Conservation (phyloP, 2,888 invertebrate genomes). For the Baronia brevicornis region DNA sequence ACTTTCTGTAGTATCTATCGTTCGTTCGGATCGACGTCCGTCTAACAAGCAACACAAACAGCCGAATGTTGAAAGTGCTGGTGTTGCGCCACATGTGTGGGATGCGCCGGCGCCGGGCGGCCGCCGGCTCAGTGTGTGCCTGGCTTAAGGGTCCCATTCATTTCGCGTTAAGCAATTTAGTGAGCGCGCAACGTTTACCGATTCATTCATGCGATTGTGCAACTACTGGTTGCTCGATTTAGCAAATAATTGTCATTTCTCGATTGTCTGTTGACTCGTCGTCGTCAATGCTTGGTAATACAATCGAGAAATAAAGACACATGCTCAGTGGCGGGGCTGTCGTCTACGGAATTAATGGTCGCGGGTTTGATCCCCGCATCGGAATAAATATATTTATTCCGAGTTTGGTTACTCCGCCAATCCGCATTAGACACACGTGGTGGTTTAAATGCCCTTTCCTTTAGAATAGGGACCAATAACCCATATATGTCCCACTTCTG, state of each 20-base stretch:
- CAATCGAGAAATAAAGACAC: too few relatives aligned
- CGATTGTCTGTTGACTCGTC: slow-evolving; percentile 22
- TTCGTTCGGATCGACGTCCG: slow-evolving; percentile 28
- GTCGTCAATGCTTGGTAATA: too few relatives aligned
- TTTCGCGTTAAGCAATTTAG: slow-evolving; percentile 70
- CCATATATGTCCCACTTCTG: too few relatives aligned
- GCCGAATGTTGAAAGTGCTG: slow-evolving; percentile 61
- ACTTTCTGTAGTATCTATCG: slow-evolving; percentile 55
- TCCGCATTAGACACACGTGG: too few relatives aligned
- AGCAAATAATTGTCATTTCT: slow-evolving; percentile 29
- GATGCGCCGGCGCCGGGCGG: slow-evolving; percentile 66
- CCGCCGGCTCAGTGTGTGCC: slow-evolving; percentile 46
- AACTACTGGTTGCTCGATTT: slow-evolving; percentile 44
- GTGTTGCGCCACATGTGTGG: slow-evolving; percentile 72
- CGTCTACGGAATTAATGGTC: too few relatives aligned
- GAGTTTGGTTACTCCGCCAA: too few relatives aligned
- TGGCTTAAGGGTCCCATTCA: slow-evolving; percentile 66
- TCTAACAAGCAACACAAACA: slow-evolving; percentile 63
- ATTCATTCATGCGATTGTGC: slow-evolving; percentile 64
- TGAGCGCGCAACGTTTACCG: slow-evolving; percentile 62
- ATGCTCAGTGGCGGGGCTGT: too few relatives aligned
- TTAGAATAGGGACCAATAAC: too few relatives aligned
- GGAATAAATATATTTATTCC: too few relatives aligned
- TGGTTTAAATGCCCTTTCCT: too few relatives aligned
- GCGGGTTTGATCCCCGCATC: too few relatives aligned